Evolutionary conservation across 2,113 vertebrate species (phyloP).

Genomic region (Rhegmatorhina hoffmannsi): DNA sequence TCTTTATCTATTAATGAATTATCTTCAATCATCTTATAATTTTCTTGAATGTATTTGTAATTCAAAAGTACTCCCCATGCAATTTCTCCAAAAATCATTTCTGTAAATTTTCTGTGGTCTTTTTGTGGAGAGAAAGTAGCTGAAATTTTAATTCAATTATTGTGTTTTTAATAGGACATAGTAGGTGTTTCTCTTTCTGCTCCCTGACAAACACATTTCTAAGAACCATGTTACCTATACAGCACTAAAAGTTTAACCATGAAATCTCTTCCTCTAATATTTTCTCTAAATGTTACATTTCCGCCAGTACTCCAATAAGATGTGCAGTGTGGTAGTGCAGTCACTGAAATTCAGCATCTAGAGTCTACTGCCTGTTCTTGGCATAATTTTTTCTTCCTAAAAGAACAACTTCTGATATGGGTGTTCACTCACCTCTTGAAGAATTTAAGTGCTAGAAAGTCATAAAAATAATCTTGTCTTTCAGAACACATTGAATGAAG

Average conservation of each 20-base stretch:
- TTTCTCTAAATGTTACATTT: background rate
- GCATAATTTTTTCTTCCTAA: background rate
- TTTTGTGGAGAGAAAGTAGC: constrained; percentile 4
- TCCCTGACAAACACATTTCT: background rate
- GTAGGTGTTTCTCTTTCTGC: background rate
- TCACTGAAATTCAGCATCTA: background rate
- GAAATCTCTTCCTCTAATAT: background rate
- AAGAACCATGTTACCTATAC: background rate
- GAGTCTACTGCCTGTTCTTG: background rate
- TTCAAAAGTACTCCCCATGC: constrained; percentile 55
- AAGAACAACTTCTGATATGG: background rate
- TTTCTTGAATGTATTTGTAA: constrained; percentile 60
- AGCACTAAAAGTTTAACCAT: background rate
- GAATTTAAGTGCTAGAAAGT: background rate
- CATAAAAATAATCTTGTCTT: background rate
- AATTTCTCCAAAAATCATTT: constrained; percentile 58
- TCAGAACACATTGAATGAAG: background rate
- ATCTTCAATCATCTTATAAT: constrained; percentile 66
- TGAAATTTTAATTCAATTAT: constrained; percentile 34
- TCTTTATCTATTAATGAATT: constrained; percentile 68
- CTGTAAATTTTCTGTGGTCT: constrained; percentile 25
- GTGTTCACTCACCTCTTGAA: background rate
- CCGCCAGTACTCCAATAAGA: background rate
- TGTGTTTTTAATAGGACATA: background rate
- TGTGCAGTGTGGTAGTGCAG: background rate